Conservation (phyloP, 2,113 vertebrate species). For the Hylia prasina region DNA sequence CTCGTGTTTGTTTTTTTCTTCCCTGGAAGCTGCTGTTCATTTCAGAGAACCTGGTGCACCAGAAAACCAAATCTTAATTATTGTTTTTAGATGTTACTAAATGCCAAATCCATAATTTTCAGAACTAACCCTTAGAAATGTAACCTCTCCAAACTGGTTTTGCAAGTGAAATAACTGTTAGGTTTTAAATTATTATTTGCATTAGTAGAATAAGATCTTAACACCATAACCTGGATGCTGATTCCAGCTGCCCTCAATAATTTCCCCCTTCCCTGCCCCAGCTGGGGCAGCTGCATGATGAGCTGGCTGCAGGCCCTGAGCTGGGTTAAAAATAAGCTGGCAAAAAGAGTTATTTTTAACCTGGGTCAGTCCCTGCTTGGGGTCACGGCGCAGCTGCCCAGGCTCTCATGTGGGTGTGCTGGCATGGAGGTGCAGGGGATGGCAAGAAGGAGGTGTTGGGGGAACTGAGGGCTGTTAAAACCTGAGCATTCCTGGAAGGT, state of each 20-base stretch:
- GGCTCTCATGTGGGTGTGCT: not conserved
- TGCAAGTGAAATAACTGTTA: not conserved
- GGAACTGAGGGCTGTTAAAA: not conserved
- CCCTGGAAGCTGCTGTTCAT: not conserved
- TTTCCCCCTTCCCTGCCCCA: not conserved
- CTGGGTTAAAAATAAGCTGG: slow-evolving; percentile 27
- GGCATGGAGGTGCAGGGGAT: rapidly evolving
- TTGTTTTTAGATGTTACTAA: not conserved
- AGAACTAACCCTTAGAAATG: not conserved
- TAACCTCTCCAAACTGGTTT: not conserved
- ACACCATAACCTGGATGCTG: not conserved
- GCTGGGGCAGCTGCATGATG: not conserved
- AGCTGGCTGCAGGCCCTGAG: not conserved
- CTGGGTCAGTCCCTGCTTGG: not conserved
- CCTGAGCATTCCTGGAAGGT: not conserved
- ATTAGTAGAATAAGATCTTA: not conserved
- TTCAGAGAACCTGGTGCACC: not conserved
- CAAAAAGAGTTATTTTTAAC: slow-evolving; percentile 44
- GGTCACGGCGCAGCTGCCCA: rapidly evolving
- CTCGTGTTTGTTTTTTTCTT: not conserved
- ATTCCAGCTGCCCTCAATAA: not conserved
- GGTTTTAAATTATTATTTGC: not conserved
- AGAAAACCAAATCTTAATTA: not conserved
- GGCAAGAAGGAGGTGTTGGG: not conserved
- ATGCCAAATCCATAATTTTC: not conserved